Evolutionary conservation across 2,113 vertebrate species (phyloP).

Genomic region (Rhombomys opimus): DNA sequence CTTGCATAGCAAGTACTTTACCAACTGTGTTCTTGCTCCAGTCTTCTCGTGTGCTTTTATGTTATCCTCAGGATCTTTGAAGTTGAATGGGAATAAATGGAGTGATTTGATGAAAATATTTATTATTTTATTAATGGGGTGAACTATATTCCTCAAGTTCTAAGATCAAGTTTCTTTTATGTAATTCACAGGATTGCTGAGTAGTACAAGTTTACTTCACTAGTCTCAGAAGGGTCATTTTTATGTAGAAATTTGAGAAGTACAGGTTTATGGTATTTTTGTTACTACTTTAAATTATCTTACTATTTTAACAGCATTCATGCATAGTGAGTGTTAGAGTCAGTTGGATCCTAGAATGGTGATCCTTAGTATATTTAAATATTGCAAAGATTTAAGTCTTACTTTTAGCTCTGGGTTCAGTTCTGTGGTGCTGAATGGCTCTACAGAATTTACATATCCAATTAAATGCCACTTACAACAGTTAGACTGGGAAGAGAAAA

Average conservation of each 20-base stretch:
- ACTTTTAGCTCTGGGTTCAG: neutral
- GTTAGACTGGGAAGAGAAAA: neutral
- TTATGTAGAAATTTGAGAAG: neutral
- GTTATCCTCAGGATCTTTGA: conserved; percentile 8
- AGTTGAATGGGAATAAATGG: conserved; percentile 28
- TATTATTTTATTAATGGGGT: conserved; percentile 21
- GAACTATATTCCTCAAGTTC: conserved; percentile 23
- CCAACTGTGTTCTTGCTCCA: too few relatives aligned
- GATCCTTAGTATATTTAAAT: conserved; percentile 17
- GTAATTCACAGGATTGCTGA: neutral
- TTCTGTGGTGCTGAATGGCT: conserved; percentile 3
- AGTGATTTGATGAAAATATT: conserved; percentile 34
- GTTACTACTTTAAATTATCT: conserved; percentile 2
- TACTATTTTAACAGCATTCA: conserved; percentile 14
- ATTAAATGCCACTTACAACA: neutral
- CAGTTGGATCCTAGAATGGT: neutral
- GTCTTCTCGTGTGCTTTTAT: neutral
- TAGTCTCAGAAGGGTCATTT: neutral
- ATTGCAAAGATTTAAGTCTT: neutral
- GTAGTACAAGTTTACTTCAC: neutral
- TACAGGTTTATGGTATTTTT: neutral
- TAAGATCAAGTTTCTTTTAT: neutral
- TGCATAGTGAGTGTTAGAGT: neutral
- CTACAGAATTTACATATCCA: neutral
- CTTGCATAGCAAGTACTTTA: neutral